Evolutionary conservation across 2,113 vertebrate species (phyloP).

Genomic region (Tor tambroides): DNA sequence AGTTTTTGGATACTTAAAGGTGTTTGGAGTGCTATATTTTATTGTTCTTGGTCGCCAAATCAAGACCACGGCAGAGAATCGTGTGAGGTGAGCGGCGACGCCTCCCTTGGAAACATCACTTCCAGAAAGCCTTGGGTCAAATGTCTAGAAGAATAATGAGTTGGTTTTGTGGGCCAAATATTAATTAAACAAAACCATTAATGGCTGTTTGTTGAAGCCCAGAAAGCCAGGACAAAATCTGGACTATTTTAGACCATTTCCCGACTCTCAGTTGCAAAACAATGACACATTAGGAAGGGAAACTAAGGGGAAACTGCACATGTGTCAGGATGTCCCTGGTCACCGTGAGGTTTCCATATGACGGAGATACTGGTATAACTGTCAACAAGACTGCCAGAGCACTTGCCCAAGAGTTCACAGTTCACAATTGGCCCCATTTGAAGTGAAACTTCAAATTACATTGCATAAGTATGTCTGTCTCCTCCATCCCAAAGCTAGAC

Average conservation of each 20-base stretch:
- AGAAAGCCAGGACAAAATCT: not conserved
- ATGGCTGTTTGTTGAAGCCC: not conserved
- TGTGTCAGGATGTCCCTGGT: constrained; percentile 9
- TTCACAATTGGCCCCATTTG: not conserved
- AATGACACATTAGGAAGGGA: not conserved
- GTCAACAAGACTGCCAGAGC: not conserved
- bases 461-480: not conserved
- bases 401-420: not conserved
- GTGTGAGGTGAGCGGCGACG: not conserved
- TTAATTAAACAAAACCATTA: not conserved
- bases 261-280: not conserved
- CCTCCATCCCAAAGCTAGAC: not conserved
- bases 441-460: not conserved
- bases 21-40: not conserved
- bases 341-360: not conserved
- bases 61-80: not conserved
- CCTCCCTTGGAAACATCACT: not conserved
- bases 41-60: constrained; percentile 13
- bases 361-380: not conserved
- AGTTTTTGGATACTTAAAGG: not conserved
- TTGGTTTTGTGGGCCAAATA: not conserved
- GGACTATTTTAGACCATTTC: not conserved
- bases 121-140: not conserved
- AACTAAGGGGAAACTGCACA: constrained; percentile 1
- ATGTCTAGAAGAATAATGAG: constrained; percentile 3